Base-by-base conservation (phyloP, 2,888 invertebrate genomes). In the Pristionchus fissidentatus region DNA sequence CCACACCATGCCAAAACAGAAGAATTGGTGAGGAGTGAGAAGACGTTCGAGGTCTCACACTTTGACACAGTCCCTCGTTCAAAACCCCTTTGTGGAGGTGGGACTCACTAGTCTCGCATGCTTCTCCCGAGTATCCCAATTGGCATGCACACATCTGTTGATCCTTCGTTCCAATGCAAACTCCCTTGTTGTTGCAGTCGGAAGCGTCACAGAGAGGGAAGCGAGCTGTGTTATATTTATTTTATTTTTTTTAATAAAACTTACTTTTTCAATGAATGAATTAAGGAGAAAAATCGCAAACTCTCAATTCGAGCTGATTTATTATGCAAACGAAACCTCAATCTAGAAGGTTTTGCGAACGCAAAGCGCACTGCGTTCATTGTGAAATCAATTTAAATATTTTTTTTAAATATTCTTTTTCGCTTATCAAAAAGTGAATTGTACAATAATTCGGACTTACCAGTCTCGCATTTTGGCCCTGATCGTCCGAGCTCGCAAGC, bases 161-260 rank as follows among this genome's bases (percentile, higher is more conserved):
- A 29, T 80, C 62, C 85, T 90, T 89, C 22, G 86, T 89, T 13
- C 90, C 90, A 7, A 90, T 60, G 66, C 90, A 90, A 1, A 89
- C 83, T 15, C 90, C 90, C 52, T 89, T 89, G 85, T 90, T 89
- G 84, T 88, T 89, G 83, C 90, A 90, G 73, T 90, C 89, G 66
- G 85, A 85, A 15, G 87, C 86, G n/a, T 88, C 88, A 66, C 90
- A 90, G 35, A 87, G 85, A 7, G 89, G 88, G 57, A 87, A 75
- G 2, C 88, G 87, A 52, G 87, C 88, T 57, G 77, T 22, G 55
- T 35, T n/a, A 29, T 22, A 49, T 38, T 5, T 22, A 22, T 8
- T 15, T 15, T 35, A 32, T 46, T 26, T n/a, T n/a, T n/a, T n/a
- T n/a, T n/a, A n/a, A n/a, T n/a, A n/a, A n/a, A n/a, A n/a, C n/a